phyloP scores from a whole-genome alignment of 2,888 invertebrate genomes.

The Troglohyphantes excavatus region DNA sequence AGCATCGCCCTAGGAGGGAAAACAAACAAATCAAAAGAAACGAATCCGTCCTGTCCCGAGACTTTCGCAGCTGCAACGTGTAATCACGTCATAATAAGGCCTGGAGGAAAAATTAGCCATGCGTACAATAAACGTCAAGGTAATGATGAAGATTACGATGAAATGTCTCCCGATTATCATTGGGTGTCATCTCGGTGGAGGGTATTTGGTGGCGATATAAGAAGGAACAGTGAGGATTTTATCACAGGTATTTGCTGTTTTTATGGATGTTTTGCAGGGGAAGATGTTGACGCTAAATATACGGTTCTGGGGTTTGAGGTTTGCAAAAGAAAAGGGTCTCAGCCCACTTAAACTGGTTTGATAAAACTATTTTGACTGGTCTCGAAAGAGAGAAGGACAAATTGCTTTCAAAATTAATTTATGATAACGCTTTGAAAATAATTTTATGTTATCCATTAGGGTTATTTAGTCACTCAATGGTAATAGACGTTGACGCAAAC shows the following conservation, averaged over 20 bases:
- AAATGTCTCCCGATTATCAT: slow-evolving; percentile 38
- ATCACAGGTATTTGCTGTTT: neutral
- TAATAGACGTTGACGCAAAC: too few relatives aligned
- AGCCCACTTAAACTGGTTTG: too few relatives aligned
- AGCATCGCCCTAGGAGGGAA: slow-evolving; percentile 35
- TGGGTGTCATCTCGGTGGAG: slow-evolving; percentile 18
- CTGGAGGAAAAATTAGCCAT: slow-evolving; percentile 72
- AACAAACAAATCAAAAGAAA: slow-evolving; percentile 39
- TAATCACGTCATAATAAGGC: slow-evolving; percentile 64
- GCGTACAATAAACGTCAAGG: slow-evolving; percentile 46
- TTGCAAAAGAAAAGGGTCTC: neutral
- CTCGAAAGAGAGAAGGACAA: too few relatives aligned
- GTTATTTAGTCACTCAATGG: too few relatives aligned
- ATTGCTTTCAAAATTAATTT: too few relatives aligned
- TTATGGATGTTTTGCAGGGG: too few relatives aligned
- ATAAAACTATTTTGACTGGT: too few relatives aligned
- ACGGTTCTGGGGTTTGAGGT: neutral
- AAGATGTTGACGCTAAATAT: neutral
- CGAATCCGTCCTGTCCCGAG: slow-evolving; percentile 17
- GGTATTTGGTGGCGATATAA: neutral
- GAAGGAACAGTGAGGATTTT: neutral
- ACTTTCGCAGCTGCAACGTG: slow-evolving; percentile 40
- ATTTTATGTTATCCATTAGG: too few relatives aligned
- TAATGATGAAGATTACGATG: slow-evolving; percentile 55
- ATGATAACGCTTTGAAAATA: too few relatives aligned